A percentile compares a stretch with the other conserved stretches of the same genome.
These are phyloP conservation scores for Pachymerium ferrugineum DNA, from an alignment of 2,888 invertebrate species.

Conservation along the genomic window DNA sequence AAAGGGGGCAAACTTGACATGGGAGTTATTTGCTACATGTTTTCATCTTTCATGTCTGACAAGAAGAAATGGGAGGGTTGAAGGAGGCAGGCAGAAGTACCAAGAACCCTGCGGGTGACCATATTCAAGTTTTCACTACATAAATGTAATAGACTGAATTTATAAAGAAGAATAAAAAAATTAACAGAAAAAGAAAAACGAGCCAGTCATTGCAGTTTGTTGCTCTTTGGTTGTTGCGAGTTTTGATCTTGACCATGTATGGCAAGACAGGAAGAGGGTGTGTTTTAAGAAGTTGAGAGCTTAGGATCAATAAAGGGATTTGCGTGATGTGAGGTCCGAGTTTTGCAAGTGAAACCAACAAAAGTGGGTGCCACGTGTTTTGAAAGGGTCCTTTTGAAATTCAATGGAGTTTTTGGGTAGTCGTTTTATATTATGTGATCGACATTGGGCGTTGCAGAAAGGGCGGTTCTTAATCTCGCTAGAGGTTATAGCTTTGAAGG, in stretches of 20 bases:
- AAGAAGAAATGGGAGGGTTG: neutral
- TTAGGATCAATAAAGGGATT: constrained; percentile 23
- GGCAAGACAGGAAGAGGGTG: no score
- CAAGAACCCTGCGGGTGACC: constrained; percentile 3
- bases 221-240: no score
- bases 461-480: no score
- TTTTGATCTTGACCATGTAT: no score
- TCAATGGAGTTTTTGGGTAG: neutral
- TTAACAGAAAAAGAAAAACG: neutral
- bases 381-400: neutral
- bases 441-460: no score
- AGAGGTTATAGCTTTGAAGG: no score
- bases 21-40: constrained; percentile 19
- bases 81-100: neutral
- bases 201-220: no score
- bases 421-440: no score
- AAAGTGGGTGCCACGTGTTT: neutral
- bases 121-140: neutral
- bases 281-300: no score
- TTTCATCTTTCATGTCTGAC: constrained; percentile 17
- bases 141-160: neutral
- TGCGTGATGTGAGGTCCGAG: neutral
- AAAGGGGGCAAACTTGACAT: neutral
- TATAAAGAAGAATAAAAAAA: neutral
- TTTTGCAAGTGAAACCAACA: neutral